These are phyloP conservation scores for Mixornis gularis DNA, from an alignment of 2,113 vertebrate species.

Conservation along the genomic window DNA sequence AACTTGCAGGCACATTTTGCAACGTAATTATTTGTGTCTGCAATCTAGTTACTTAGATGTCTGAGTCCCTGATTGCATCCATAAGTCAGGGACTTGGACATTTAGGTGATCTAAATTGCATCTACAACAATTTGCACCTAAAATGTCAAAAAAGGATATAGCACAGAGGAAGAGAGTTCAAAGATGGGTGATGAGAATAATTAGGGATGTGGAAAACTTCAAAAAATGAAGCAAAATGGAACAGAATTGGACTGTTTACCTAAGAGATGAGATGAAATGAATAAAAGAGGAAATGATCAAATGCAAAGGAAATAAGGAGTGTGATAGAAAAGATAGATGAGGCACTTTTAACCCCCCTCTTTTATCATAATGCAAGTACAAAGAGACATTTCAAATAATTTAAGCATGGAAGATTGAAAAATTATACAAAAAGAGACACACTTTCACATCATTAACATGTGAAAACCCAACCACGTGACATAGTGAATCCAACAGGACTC, in stretches of 20 bases:
- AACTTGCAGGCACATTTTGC: constrained; percentile 39
- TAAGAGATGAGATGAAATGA: not conserved
- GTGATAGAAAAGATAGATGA: not conserved
- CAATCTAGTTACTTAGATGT: constrained; percentile 48
- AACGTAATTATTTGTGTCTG: constrained; percentile 51
- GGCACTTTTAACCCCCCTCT: not conserved
- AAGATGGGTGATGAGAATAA: constrained; percentile 31
- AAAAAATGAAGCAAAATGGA: constrained; percentile 47
- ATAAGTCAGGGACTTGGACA: constrained; percentile 49
- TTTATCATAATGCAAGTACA: not conserved
- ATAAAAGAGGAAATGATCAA: not conserved
- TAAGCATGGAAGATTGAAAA: not conserved
- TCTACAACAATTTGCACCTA: constrained; percentile 48
- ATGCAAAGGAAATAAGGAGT: not conserved
- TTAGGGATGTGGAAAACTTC: constrained; percentile 21
- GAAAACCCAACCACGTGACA: not conserved
- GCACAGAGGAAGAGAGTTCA: constrained; percentile 17
- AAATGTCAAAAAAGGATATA: constrained; percentile 46
- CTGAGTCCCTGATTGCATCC: constrained; percentile 51
- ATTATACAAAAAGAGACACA: not conserved
- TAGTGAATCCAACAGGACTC: not conserved
- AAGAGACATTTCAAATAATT: not conserved
- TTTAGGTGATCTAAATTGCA: constrained; percentile 60
- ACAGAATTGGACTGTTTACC: constrained; percentile 42
- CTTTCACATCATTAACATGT: not conserved